A percentile compares a stretch with the other conserved stretches of the same genome.
Evolutionary conservation across 2,888 invertebrate species (phyloP).

Genomic region (Meliscaeva auricollis): DNA sequence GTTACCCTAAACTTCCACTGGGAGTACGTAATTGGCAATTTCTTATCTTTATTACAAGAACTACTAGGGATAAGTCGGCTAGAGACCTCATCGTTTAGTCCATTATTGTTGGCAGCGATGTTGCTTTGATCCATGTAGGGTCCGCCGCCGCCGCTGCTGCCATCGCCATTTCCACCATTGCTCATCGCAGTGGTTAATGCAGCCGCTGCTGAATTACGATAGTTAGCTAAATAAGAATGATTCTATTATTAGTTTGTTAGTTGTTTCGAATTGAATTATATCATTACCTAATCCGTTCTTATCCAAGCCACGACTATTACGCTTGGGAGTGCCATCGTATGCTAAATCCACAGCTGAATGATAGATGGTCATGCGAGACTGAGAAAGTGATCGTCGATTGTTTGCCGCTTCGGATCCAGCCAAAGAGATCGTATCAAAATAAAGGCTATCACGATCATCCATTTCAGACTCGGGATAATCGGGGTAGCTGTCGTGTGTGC

Average conservation of each 20-base stretch:
- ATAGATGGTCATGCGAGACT: constrained; percentile 87
- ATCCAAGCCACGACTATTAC: constrained; percentile 79
- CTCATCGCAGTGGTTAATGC: constrained; percentile 81
- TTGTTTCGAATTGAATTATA: no score
- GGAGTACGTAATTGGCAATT: constrained; percentile 86
- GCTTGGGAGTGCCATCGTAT: constrained; percentile 80
- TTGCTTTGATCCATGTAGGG: constrained; percentile 79
- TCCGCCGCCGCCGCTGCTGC: constrained; percentile 66
- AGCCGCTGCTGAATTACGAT: constrained; percentile 81
- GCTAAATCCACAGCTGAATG: constrained; percentile 86
- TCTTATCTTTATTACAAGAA: constrained; percentile 83
- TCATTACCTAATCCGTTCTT: constrained; percentile 75
- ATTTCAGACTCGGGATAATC: constrained; percentile 83
- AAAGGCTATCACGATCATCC: constrained; percentile 83
- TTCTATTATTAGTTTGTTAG: no score
- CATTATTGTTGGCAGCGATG: constrained; percentile 77
- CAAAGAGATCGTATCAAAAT: constrained; percentile 83
- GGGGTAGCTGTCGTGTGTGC: constrained; percentile 81
- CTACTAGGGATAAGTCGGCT: constrained; percentile 84
- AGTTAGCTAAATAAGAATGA: constrained; percentile 76
- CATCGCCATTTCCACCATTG: constrained; percentile 79
- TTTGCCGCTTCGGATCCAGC: constrained; percentile 83
- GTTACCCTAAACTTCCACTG: constrained; percentile 87
- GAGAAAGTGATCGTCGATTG: constrained; percentile 84
- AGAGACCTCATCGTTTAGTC: constrained; percentile 85